These are phyloP conservation scores for Prionace glauca DNA, from an alignment of 2,797 vertebrate species.

Conservation along the genomic window DNA sequence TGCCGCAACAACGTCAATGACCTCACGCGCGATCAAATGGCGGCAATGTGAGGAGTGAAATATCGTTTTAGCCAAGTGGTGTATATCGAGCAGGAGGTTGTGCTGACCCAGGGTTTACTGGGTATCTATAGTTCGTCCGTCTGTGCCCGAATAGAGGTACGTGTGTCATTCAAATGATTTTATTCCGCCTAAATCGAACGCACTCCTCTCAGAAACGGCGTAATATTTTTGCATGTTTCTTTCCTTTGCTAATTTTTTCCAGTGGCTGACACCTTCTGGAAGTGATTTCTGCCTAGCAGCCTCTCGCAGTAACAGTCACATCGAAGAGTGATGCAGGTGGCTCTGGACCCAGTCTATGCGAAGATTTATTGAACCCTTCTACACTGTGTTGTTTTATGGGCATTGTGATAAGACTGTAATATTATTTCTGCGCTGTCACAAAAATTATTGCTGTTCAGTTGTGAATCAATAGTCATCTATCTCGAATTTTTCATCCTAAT, in stretches of 20 bases:
- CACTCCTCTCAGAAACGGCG: neutral
- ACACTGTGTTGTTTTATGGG: slow-evolving; percentile 27
- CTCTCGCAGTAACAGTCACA: neutral
- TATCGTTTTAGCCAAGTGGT: neutral
- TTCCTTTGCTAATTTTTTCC: neutral
- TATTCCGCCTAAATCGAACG: neutral
- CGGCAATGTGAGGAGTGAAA: neutral
- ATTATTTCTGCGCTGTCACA: slow-evolving; percentile 28
- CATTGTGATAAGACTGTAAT: slow-evolving; percentile 20
- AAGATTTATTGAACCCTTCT: slow-evolving; percentile 29
- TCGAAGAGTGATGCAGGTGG: neutral
- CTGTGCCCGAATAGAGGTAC: neutral
- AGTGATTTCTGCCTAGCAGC: neutral
- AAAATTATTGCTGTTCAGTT: slow-evolving; percentile 23
- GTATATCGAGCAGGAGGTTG: neutral
- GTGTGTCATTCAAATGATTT: neutral
- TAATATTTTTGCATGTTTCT: neutral
- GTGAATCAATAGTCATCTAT: slow-evolving; percentile 27
- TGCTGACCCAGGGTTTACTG: neutral
- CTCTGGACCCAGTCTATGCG: neutral
- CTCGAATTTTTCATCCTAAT: slow-evolving; percentile 12
- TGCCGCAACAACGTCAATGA: no score
- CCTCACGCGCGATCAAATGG: neutral
- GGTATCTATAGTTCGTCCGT: no score
- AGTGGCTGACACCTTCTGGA: neutral